A percentile compares a stretch with the other conserved stretches of the same genome.
Evolutionary conservation across 2,113 vertebrate species (phyloP).

Genomic region (Heteronetta atricapilla): DNA sequence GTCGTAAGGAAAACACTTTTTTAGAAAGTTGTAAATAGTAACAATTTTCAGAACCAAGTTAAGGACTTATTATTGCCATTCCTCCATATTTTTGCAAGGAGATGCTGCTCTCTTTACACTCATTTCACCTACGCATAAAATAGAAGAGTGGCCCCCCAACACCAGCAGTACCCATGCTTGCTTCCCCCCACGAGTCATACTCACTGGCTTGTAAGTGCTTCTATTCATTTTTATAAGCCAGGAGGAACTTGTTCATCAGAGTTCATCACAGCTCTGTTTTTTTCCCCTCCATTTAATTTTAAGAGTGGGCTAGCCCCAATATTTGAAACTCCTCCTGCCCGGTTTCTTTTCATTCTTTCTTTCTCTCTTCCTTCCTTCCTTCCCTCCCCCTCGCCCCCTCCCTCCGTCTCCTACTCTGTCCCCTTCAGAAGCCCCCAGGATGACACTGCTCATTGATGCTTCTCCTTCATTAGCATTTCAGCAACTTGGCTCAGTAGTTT

Average conservation of each 20-base stretch:
- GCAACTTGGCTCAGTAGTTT: constrained; percentile 84
- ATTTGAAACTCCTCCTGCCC: constrained; percentile 39
- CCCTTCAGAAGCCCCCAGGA: constrained; percentile 82
- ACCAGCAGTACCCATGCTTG: not conserved
- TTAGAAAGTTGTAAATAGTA: not conserved
- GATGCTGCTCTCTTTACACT: not conserved
- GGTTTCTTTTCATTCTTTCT: constrained; percentile 49
- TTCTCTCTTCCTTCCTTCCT: constrained; percentile 59
- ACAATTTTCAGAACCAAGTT: not conserved
- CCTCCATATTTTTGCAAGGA: not conserved
- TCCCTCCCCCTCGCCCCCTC: not conserved
- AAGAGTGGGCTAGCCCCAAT: not conserved
- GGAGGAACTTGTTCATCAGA: not conserved
- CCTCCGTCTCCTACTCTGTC: constrained; percentile 60
- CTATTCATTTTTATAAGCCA: not conserved
- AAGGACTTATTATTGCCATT: not conserved
- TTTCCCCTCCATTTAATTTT: not conserved
- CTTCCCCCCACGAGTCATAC: not conserved
- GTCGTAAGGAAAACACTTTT: not conserved
- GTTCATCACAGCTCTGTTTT: not conserved
- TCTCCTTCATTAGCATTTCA: constrained; percentile 91
- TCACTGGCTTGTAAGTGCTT: not conserved
- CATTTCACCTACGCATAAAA: not conserved
- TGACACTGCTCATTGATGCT: constrained; percentile 91
- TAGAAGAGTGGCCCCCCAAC: not conserved